These are phyloP conservation scores for Zaprionus nigranus DNA, from an alignment of 1,140 invertebrate genomes.

Conservation along the genomic window DNA sequence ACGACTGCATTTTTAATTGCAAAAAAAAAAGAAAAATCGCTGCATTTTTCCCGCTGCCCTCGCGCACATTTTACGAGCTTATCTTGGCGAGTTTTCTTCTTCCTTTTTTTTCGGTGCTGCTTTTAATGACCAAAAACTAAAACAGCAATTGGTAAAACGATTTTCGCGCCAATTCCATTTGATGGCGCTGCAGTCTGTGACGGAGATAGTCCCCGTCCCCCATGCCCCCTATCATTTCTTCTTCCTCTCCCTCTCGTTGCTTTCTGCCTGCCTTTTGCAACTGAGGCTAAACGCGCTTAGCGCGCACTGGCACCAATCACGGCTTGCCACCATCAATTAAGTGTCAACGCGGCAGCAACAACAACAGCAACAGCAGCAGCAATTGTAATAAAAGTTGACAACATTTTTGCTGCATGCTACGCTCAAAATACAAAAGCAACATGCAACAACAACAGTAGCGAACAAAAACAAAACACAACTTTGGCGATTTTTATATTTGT, in stretches of 20 bases:
- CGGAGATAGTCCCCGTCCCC: background rate
- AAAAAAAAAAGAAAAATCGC: background rate
- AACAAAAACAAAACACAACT: constrained; percentile 41
- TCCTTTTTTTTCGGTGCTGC: constrained; percentile 2
- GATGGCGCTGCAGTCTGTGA: constrained; percentile 57
- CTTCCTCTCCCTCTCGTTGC: background rate
- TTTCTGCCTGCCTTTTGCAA: background rate
- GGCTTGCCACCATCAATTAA: constrained; percentile 81
- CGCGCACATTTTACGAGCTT: constrained; percentile 15
- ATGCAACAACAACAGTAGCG: constrained; percentile 13
- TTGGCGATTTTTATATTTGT: constrained; percentile 77
- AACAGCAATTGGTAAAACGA: constrained; percentile 79
- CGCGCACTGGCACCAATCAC: constrained; percentile 74
- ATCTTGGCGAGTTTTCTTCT: constrained; percentile 9
- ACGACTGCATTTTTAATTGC: constrained; percentile 47
- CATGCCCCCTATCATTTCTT: background rate
- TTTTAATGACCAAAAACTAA: constrained; percentile 70
- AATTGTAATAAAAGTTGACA: constrained; percentile 79
- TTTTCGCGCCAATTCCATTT: constrained; percentile 80
- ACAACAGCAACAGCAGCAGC: constrained; percentile 26
- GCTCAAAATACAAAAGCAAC: constrained; percentile 29
- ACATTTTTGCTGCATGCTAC: constrained; percentile 76
- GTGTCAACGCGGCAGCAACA: constrained; percentile 69
- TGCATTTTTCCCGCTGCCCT: background rate
- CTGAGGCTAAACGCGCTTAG: constrained; percentile 39